Base-by-base conservation (phyloP, 2,113 vertebrate species). In the Euleptes europaea region DNA sequence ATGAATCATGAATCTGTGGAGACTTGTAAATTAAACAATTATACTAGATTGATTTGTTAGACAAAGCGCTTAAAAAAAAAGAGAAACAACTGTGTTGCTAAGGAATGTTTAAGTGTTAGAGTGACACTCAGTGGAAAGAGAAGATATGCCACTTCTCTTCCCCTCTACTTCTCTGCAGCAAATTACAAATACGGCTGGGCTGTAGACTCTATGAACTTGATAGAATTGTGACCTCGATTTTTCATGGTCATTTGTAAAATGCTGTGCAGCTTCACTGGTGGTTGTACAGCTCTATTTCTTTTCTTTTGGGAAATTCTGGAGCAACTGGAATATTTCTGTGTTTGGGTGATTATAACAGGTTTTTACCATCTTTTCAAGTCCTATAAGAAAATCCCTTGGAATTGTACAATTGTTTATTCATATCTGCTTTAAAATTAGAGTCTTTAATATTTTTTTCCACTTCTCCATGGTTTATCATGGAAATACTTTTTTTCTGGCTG, bases 51-150 rank as follows among this genome's bases (percentile, higher is more conserved):
- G 8, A 9, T 42, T 1, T 38, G n/a, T 44, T 80, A 40, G 4
- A 35, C 15, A 23, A 65, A 57, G 82, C 31, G 2, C 1, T 12
- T 5, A 63, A 28, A 31, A 40, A 40, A 40, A 79, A n/a, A n/a
- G n/a, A 79, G 26, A 44, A 79, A 44, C 3, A 42, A 26, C 31
- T 17, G 44, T 19, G 23, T 4, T 49, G 31, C n/a, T 33, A 63
- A 40, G 42, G 76, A 85, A 67, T 77, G 15, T 44, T 82, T 86
- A n/a, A 71, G 1, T 63, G 13, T 69, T 78, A 80, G 78, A 84
- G 83, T 0, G 10, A 86, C 87, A 78, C 90, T 86, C 42, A 80
- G 65, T 88, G 88, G 84, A 88, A 4, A 4, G 14, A 83, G 35
- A 90, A 44, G n/a, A 78, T 33, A 70, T 84, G 38, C 51, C 28